phyloP scores from a whole-genome alignment of 2,797 vertebrate genomes.

The Lycodopsis pacificus region DNA sequence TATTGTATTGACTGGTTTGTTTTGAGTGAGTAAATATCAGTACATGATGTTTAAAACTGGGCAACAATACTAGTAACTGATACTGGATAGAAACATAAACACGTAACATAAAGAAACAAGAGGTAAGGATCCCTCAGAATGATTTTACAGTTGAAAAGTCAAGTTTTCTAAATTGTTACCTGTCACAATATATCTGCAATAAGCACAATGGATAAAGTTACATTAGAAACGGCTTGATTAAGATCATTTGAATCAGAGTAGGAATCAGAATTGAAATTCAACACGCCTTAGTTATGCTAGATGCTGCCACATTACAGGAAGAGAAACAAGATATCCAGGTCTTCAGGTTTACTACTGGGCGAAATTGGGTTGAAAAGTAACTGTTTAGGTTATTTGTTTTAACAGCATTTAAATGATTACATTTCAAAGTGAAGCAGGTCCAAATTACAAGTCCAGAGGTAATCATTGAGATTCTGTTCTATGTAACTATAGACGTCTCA shows the following conservation, averaged over 20 bases:
- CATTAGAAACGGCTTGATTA: background rate
- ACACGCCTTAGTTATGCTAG: background rate
- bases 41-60: background rate
- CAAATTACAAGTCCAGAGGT: background rate
- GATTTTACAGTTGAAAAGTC: background rate
- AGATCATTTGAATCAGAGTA: background rate
- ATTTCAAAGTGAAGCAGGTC: background rate
- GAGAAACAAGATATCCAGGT: background rate
- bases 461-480: background rate
- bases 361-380: background rate
- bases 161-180: background rate
- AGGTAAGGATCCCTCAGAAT: background rate
- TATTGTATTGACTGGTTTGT: background rate
- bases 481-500: background rate
- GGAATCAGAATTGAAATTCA: background rate
- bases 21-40: background rate
- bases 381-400: background rate
- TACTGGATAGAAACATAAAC: background rate
- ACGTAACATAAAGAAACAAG: background rate
- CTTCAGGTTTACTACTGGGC: too few species aligned
- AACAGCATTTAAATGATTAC: background rate
- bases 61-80: background rate
- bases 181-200: background rate
- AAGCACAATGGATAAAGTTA: background rate
- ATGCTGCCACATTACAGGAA: background rate